Conservation (phyloP, 2,797 vertebrate genomes). For the Manis javanica region DNA sequence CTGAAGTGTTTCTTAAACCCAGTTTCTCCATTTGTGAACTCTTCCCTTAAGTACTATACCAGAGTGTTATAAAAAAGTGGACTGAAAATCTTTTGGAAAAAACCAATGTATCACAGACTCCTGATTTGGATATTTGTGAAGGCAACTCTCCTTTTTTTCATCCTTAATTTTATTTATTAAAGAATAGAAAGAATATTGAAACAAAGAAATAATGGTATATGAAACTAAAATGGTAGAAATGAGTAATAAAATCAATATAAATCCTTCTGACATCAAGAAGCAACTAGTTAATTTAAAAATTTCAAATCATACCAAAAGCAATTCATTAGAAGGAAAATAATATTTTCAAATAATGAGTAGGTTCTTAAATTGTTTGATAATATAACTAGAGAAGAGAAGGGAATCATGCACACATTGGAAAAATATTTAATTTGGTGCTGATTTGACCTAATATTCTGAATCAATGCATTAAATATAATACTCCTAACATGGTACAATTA, state of each 20-base stretch:
- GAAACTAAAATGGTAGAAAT: conserved; percentile 19
- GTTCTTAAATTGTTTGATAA: not conserved
- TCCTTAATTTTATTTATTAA: not conserved
- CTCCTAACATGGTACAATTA: not conserved
- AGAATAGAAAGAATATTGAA: not conserved
- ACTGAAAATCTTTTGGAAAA: not conserved
- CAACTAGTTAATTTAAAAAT: not conserved
- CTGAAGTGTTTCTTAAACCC: not conserved
- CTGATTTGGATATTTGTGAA: not conserved
- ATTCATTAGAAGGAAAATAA: conserved; percentile 1
- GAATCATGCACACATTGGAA: not conserved
- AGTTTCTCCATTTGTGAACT: not conserved
- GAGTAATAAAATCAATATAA: not conserved
- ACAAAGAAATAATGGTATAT: not conserved
- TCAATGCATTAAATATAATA: not conserved
- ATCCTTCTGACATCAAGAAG: not conserved
- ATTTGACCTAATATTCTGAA: not conserved
- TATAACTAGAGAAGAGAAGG: not conserved
- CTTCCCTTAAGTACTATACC: not conserved
- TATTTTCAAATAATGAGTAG: not conserved
- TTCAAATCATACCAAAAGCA: not conserved
- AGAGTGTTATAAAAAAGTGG: not conserved
- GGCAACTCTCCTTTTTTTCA: not conserved
- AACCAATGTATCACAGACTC: not conserved
- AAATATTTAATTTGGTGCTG: not conserved